Evolutionary conservation across 2,797 vertebrate species (phyloP), one percentile per base, ranked within the genome.

Genomic region (Epinephelus malabaricus): DNA sequence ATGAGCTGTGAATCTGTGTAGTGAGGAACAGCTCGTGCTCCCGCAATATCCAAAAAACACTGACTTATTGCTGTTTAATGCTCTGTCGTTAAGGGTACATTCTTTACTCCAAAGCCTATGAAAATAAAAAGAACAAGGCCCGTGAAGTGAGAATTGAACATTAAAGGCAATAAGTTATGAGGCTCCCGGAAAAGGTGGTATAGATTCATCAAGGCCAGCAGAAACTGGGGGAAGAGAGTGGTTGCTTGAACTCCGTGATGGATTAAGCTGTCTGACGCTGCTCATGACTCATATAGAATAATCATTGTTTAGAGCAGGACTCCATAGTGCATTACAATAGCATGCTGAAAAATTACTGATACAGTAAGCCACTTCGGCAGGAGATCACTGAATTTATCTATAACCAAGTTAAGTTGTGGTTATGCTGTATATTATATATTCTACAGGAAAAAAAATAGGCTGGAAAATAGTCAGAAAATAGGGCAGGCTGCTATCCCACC

Each of bases 221-320:
- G 65, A 72, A 87, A 82, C 49, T 19, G 67, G 77, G 71, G 65
- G 81, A 87, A 79, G 56, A 78, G 79, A 79, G 79, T 13, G 81
- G 74, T 86, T 79, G 76, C 78, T 82, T 89, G 78, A 86, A 81
- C 73, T 80, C 80, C 3, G 67, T 91, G 90, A 92, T 92, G 83
- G 89, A 93, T 92, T 79, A 90, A 90, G 85, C 88, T 86, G 83
- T 78, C 87, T 73, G 55, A 69, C 58, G 69, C 76, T 69, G 62
- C 84, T 86, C 87, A 90, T 88, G 85, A 93, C 86, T 92, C 91
- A 89, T 76, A 76, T 66, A 81, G 77, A 92, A 89, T 87, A 83
- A 90, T 91, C 80, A 90, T 86, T 60, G 63, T 87, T 90, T 86
- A 73, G 70, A 87, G 78, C 82, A 55, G 64, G 38, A 68, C 79